phyloP scores from a whole-genome alignment of 1,140 invertebrate species.

The Penaeus vannamei region DNA sequence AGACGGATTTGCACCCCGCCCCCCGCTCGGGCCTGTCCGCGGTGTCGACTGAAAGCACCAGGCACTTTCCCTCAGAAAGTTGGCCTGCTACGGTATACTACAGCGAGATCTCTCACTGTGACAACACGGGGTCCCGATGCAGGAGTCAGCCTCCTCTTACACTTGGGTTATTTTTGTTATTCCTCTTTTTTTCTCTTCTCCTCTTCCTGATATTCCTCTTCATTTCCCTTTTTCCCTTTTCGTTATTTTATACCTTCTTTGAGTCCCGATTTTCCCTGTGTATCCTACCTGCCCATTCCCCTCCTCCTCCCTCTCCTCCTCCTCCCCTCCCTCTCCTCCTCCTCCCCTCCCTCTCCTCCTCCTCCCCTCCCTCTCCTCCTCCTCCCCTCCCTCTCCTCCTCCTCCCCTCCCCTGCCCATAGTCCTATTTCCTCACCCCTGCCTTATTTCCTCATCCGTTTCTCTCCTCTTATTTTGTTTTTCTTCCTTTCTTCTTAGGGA shows the following conservation, averaged over 20 bases:
- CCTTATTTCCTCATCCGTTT: not conserved
- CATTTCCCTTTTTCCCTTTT: too few species aligned
- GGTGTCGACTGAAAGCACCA: slow-evolving; percentile 57
- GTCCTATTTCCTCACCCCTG: not conserved
- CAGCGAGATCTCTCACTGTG: not conserved
- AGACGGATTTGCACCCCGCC: slow-evolving; percentile 53
- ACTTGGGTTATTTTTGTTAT: too few species aligned
- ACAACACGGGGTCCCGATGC: slow-evolving; percentile 22
- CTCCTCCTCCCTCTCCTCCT: not conserved
- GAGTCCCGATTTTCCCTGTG: too few species aligned
- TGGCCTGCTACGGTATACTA: slow-evolving; percentile 55
- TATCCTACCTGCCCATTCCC: not conserved
- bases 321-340: not conserved
- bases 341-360: not conserved
- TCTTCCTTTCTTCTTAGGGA: not conserved
- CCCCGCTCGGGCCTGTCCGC: slow-evolving; percentile 39
- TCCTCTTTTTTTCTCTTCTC: too few species aligned
- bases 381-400: not conserved
- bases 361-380: not conserved
- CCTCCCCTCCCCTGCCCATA: not conserved
- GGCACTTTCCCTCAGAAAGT: slow-evolving; percentile 62
- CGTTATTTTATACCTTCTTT: too few species aligned
- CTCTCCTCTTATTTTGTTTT: not conserved
- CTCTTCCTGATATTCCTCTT: too few species aligned
- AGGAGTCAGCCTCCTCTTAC: slow-evolving; percentile 1